phyloP scores from a whole-genome alignment of 1,140 invertebrate genomes.

The Heliconius melpomene region DNA sequence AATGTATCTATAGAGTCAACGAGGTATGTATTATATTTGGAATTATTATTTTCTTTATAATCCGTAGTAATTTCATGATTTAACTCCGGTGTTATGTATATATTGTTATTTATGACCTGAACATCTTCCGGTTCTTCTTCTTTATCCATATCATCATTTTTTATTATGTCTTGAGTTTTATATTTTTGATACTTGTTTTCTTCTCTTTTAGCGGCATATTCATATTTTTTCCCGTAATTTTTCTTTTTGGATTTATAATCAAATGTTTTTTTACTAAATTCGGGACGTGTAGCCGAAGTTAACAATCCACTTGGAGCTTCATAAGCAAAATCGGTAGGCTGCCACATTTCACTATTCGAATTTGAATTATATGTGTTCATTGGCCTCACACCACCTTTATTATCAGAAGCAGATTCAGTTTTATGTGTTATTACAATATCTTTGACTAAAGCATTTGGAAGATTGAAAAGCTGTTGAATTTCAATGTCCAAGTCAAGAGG shows the following conservation, averaged over 20 bases:
- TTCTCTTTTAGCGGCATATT: slow-evolving; percentile 42
- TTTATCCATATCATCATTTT: slow-evolving; percentile 21
- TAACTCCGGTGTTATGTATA: slow-evolving; percentile 22
- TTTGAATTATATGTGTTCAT: slow-evolving; percentile 46
- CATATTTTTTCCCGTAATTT: slow-evolving; percentile 55
- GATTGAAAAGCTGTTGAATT: slow-evolving; percentile 54
- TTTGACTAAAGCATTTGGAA: slow-evolving; percentile 69
- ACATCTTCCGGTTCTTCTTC: slow-evolving; percentile 24
- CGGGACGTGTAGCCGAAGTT: slow-evolving; percentile 37
- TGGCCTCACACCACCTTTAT: slow-evolving; percentile 37
- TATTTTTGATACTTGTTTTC: slow-evolving; percentile 25
- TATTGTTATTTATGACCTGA: slow-evolving; percentile 31
- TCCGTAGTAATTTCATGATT: slow-evolving; percentile 19
- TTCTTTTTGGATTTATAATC: slow-evolving; percentile 58
- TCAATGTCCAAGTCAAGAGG: slow-evolving; percentile 65
- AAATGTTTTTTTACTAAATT: slow-evolving; percentile 48
- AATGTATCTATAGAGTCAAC: neutral
- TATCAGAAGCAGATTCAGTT: slow-evolving; percentile 36
- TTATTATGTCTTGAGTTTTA: slow-evolving; percentile 23
- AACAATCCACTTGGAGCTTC: slow-evolving; percentile 32
- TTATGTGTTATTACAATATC: slow-evolving; percentile 67
- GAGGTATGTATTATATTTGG: neutral
- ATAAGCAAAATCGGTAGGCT: slow-evolving; percentile 39
- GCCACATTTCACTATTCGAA: slow-evolving; percentile 41
- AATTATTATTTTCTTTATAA: slow-evolving; percentile 18